Conservation (phyloP, 2,113 vertebrate species). For the Rostratula benghalensis region DNA sequence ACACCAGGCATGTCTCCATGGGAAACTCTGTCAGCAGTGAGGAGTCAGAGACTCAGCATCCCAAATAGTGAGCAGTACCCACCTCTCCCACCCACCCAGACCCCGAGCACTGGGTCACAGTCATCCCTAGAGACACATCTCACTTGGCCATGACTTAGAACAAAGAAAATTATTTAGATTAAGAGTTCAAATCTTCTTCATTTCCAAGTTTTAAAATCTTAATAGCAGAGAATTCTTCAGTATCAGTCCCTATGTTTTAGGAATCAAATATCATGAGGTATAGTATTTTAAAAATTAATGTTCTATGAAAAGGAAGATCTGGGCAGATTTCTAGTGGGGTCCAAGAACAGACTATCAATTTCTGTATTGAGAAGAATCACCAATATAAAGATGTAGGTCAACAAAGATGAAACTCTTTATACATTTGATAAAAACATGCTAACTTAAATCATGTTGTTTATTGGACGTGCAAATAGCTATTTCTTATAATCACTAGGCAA, state of each 20-base stretch:
- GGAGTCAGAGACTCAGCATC: not conserved
- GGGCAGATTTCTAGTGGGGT: not conserved
- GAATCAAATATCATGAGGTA: not conserved
- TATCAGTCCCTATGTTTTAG: not conserved
- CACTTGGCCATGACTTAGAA: not conserved
- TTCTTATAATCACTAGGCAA: not conserved
- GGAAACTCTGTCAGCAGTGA: not conserved
- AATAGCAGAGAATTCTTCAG: not conserved
- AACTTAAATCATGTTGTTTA: not conserved
- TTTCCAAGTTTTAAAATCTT: not conserved
- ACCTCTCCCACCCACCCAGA: not conserved
- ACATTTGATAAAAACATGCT: not conserved
- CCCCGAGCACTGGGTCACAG: accelerated
- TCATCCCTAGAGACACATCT: not conserved
- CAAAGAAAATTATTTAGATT: not conserved
- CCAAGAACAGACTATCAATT: not conserved
- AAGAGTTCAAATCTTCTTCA: not conserved
- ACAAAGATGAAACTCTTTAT: not conserved
- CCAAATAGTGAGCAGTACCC: accelerated
- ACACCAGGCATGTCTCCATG: not conserved
- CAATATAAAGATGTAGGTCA: not conserved
- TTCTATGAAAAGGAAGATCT: not conserved
- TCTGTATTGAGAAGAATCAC: not conserved
- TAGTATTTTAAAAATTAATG: not conserved
- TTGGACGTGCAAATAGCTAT: not conserved